Percentiles rank a stretch among this genome's conserved stretches.
These are phyloP conservation scores for Andrena trimmerana DNA, from an alignment of 2,888 invertebrate genomes.

Conservation along the genomic window DNA sequence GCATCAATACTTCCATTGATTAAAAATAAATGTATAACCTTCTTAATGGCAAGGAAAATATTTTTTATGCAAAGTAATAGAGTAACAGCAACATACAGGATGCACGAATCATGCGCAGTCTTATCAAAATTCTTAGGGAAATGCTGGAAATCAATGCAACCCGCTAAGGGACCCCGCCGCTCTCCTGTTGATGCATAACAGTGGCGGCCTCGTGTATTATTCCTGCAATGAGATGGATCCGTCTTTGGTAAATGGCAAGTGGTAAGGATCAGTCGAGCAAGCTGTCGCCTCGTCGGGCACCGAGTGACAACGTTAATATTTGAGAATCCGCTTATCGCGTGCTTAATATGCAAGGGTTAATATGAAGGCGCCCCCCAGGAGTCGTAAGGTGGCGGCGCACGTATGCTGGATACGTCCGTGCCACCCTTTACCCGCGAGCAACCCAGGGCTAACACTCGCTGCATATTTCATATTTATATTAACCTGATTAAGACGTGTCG, in stretches of 20 bases:
- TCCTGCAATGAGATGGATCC: conserved; percentile 69
- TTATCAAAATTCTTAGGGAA: background rate
- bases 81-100: no score
- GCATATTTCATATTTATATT: conserved; percentile 86
- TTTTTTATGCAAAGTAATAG: background rate
- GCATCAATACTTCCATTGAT: no score
- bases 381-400: conserved; percentile 84
- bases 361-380: conserved; percentile 84
- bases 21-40: no score
- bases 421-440: conserved; percentile 79
- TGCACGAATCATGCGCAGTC: background rate
- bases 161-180: conserved; percentile 43
- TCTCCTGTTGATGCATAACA: conserved; percentile 49
- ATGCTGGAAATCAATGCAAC: background rate
- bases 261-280: conserved; percentile 69
- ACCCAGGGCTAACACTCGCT: conserved; percentile 79
- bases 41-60: background rate
- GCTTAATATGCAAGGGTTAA: conserved; percentile 84
- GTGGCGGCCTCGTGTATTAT: conserved; percentile 65
- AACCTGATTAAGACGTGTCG: conserved; percentile 85
- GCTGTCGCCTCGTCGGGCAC: conserved; percentile 59
- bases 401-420: conserved; percentile 79
- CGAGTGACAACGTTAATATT: conserved; percentile 82
- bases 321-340: conserved; percentile 83
- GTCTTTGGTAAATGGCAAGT: conserved; percentile 69